Conservation (phyloP, 2,888 invertebrate species). For the Coelinius sp. region DNA sequence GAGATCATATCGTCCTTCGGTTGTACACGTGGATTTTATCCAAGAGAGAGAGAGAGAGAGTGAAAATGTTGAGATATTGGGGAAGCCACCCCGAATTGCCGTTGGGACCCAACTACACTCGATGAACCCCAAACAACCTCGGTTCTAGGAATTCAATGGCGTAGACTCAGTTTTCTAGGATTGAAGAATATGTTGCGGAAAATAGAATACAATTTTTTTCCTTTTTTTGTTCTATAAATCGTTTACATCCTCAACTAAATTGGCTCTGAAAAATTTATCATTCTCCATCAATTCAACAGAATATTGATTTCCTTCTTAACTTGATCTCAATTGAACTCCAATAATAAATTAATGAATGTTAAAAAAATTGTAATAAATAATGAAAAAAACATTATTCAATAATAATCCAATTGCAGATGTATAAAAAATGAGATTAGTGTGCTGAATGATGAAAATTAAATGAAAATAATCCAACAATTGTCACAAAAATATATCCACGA, state of each 20-base stretch:
- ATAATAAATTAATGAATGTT: too few species aligned
- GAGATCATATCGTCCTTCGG: neutral
- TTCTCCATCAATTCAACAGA: neutral
- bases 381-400: too few species aligned
- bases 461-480: neutral
- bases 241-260: too few species aligned
- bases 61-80: constrained; percentile 35
- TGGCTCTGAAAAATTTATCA: neutral
- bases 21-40: neutral
- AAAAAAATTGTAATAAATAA: too few species aligned
- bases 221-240: too few species aligned
- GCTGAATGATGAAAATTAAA: too few species aligned
- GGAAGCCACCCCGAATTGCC: constrained; percentile 54
- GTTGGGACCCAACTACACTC: constrained; percentile 51
- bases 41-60: too few species aligned
- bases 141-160: constrained; percentile 64
- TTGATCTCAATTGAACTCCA: too few species aligned
- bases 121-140: constrained; percentile 54
- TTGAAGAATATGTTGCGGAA: neutral
- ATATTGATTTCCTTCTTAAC: neutral
- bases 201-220: too few species aligned
- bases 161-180: constrained; percentile 53
- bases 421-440: too few species aligned
- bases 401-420: too few species aligned
- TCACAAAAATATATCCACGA: neutral